Percentiles rank a stretch among this genome's conserved stretches.
Evolutionary conservation across 2,113 vertebrate species (phyloP).

Genomic region (Otus sunia): DNA sequence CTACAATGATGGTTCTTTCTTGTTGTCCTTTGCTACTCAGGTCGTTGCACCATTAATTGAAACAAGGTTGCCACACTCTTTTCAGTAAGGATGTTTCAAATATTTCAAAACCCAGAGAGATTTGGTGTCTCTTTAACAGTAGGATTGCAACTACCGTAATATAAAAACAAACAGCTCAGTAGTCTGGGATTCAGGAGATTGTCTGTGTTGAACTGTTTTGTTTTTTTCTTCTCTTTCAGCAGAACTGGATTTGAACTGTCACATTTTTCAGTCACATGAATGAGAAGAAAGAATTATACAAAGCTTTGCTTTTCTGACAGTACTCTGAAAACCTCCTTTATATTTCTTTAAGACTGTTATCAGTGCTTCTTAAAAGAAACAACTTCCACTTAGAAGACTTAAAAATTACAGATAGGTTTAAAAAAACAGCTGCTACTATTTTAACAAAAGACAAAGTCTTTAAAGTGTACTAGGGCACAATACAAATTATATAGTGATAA

Average conservation of each 20-base stretch:
- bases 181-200: not conserved
- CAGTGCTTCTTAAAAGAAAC: not conserved
- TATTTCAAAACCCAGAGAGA: not conserved
- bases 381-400: not conserved
- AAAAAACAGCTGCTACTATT: not conserved
- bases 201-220: not conserved
- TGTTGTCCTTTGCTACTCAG: not conserved
- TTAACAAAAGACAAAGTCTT: not conserved
- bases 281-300: not conserved
- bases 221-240: not conserved
- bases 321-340: not conserved
- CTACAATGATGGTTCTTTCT: not conserved
- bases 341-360: not conserved
- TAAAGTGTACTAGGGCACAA: not conserved
- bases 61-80: not conserved
- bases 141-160: not conserved
- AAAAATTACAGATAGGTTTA: not conserved
- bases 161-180: not conserved
- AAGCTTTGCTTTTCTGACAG: not conserved
- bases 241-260: not conserved
- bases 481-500: not conserved
- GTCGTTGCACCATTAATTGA: rapidly evolving
- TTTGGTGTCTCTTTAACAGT: not conserved
- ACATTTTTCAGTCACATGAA: not conserved
- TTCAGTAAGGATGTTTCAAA: not conserved